phyloP scores from a whole-genome alignment of 2,888 invertebrate species.

The Monopis laevigella region DNA sequence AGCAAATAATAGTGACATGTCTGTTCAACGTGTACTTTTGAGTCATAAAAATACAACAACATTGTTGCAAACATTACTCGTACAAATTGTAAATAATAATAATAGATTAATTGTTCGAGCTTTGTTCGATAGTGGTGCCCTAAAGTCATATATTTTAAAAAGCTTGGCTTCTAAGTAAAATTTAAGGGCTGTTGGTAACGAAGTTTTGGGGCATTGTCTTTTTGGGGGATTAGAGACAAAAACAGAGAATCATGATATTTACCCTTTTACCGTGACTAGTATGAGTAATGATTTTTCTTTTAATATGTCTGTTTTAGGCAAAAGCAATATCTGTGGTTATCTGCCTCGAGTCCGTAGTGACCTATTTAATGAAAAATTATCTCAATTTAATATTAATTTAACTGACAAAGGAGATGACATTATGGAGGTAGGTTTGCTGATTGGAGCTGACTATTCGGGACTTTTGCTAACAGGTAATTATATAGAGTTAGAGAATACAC shows the following conservation, averaged over 20 bases:
- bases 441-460: constrained; percentile 4
- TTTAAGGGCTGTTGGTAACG: background rate
- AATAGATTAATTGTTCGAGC: background rate
- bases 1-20: background rate
- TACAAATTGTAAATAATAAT: constrained; percentile 6
- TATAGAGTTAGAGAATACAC: background rate
- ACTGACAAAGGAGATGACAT: no score
- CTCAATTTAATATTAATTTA: no score
- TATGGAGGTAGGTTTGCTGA: constrained; percentile 1
- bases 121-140: constrained; percentile 4
- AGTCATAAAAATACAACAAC: background rate
- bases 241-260: background rate
- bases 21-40: background rate
- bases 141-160: background rate
- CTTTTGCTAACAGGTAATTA: background rate
- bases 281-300: constrained; percentile 1
- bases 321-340: background rate
- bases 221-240: constrained; percentile 2
- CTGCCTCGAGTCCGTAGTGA: constrained; percentile 1
- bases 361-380: background rate
- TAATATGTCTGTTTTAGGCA: constrained; percentile 3
- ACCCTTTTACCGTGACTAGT: background rate
- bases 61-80: background rate
- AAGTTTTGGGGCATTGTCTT: constrained; percentile 1
- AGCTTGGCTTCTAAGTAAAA: background rate